Conservation (phyloP, 2,888 invertebrate genomes). For the Luperina testacea region DNA sequence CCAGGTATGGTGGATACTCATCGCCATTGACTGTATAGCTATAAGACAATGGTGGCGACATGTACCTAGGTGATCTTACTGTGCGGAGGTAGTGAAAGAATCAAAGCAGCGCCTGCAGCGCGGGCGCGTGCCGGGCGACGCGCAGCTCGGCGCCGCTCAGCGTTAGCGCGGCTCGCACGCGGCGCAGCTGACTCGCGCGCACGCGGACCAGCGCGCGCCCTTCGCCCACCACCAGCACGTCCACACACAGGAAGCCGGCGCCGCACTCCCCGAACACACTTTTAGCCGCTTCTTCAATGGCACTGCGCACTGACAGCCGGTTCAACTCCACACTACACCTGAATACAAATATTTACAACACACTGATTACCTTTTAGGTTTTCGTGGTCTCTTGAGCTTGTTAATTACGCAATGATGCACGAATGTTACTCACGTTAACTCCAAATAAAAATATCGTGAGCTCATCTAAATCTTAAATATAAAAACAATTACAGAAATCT, state of each 20-base stretch:
- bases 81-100: background rate
- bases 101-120: slow-evolving; percentile 52
- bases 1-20: background rate
- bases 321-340: slow-evolving; percentile 60
- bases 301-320: slow-evolving; percentile 48
- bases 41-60: background rate
- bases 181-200: slow-evolving; percentile 33
- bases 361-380: background rate
- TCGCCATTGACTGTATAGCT: background rate
- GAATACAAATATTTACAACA: slow-evolving; percentile 22
- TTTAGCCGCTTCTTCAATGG: slow-evolving; percentile 51
- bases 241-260: slow-evolving; percentile 56
- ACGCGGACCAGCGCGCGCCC: slow-evolving; percentile 52
- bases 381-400: background rate
- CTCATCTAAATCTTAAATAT: slow-evolving; percentile 59
- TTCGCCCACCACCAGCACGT: slow-evolving; percentile 29
- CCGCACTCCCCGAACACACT: slow-evolving; percentile 55
- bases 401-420: slow-evolving; percentile 53
- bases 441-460: slow-evolving; percentile 77
- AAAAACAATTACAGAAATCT: background rate
- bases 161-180: slow-evolving; percentile 29
- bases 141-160: slow-evolving; percentile 23
- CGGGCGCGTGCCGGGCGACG: slow-evolving; percentile 9
- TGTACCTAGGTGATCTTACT: slow-evolving; percentile 8
- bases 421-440: slow-evolving; percentile 78